Conservation (phyloP, 2,888 invertebrate genomes). For the Nemoura dubitans region DNA sequence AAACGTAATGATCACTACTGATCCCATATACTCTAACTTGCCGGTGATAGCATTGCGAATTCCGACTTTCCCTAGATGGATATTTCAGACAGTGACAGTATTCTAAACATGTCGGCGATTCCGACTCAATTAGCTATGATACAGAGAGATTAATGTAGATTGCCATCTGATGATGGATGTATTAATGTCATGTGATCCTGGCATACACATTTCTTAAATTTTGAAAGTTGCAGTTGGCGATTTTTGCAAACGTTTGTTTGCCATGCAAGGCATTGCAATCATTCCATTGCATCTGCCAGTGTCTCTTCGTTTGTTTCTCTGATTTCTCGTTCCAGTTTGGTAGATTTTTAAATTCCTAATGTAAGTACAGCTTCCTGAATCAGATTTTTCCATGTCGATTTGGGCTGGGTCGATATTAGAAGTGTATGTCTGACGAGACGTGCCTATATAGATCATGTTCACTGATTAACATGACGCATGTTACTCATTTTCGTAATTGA, state of each 20-base stretch:
- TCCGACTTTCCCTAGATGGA: neutral
- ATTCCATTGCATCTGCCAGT: neutral
- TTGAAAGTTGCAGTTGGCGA: neutral
- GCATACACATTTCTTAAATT: neutral
- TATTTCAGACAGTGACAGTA: neutral
- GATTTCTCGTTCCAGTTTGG: neutral
- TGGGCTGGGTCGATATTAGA: neutral
- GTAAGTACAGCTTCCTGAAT: neutral
- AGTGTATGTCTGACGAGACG: neutral
- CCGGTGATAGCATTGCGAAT: neutral
- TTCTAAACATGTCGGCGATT: neutral
- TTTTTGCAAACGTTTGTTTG: neutral
- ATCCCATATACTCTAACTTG: neutral
- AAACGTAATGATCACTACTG: neutral
- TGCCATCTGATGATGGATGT: neutral
- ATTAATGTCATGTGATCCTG: neutral
- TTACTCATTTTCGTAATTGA: slow-evolving; percentile 3
- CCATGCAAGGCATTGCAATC: neutral
- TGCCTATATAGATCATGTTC: neutral
- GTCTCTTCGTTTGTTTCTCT: neutral
- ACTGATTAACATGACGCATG: slow-evolving; percentile 18
- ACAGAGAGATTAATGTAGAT: slow-evolving; percentile 12
- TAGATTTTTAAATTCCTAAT: neutral
- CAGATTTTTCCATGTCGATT: neutral
- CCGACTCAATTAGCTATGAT: slow-evolving; percentile 7